Evolutionary conservation across 2,113 vertebrate genomes (phyloP).

Genomic region (Proteles cristata): DNA sequence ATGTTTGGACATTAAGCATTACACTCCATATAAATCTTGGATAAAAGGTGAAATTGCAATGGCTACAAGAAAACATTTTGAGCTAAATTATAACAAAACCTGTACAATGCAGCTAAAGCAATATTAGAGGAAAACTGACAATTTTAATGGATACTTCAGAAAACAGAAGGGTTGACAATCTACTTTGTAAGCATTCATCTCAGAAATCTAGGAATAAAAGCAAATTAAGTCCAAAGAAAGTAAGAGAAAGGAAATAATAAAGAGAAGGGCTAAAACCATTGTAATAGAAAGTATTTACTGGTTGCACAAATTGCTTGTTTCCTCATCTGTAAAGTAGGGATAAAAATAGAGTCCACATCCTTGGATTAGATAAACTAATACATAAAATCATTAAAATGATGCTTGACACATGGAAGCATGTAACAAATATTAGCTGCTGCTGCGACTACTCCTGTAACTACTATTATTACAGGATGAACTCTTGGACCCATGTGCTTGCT

Average conservation of each 20-base stretch:
- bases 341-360: neutral
- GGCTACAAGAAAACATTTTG: constrained; percentile 10
- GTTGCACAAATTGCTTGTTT: neutral
- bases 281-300: neutral
- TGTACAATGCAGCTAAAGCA: neutral
- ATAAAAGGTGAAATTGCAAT: neutral
- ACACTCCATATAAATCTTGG: neutral
- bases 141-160: neutral
- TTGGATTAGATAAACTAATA: neutral
- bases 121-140: neutral
- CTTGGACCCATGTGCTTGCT: neutral
- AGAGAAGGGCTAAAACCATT: neutral
- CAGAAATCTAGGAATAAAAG: neutral
- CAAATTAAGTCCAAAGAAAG: neutral
- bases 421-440: neutral
- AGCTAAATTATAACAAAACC: constrained; percentile 18
- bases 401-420: neutral
- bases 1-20: neutral
- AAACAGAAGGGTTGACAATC: neutral
- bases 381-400: neutral
- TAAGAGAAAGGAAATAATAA: neutral
- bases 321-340: neutral
- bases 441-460: neutral
- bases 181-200: constrained; percentile 19
- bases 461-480: neutral